Conservation (phyloP, 2,888 invertebrate species). For the Dendrolimus houi region DNA sequence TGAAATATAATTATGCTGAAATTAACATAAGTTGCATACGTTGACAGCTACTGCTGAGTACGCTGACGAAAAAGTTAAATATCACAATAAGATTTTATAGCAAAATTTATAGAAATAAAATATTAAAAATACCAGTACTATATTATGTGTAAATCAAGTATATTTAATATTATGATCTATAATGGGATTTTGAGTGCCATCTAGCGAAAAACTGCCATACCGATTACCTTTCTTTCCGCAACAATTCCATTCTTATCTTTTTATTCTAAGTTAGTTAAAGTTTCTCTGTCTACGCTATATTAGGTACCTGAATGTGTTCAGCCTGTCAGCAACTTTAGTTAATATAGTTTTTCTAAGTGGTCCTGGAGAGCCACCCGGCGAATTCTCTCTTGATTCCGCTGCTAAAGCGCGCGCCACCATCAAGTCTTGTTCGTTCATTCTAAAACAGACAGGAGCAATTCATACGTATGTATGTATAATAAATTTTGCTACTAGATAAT, state of each 20-base stretch:
- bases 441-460: conserved; percentile 16
- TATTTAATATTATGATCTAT: too few relatives aligned
- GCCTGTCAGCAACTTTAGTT: conserved; percentile 78
- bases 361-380: conserved; percentile 77
- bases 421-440: conserved; percentile 84
- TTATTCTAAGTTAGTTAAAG: background rate
- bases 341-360: conserved; percentile 79
- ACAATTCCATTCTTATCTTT: background rate
- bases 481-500: background rate
- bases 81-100: too few relatives aligned
- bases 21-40: conserved; percentile 4
- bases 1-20: background rate
- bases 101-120: too few relatives aligned
- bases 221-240: too few relatives aligned
- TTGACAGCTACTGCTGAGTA: too few relatives aligned
- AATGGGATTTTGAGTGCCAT: too few relatives aligned
- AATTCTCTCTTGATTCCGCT: conserved; percentile 73
- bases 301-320: conserved; percentile 84
- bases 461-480: background rate
- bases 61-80: too few relatives aligned
- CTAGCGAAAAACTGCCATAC: too few relatives aligned
- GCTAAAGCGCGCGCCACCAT: conserved; percentile 84
- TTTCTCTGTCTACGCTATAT: too few relatives aligned
- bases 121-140: too few relatives aligned
- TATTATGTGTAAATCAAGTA: too few relatives aligned